Base-by-base conservation (phyloP, 2,888 invertebrate species). In the Calameuta pallipes region DNA sequence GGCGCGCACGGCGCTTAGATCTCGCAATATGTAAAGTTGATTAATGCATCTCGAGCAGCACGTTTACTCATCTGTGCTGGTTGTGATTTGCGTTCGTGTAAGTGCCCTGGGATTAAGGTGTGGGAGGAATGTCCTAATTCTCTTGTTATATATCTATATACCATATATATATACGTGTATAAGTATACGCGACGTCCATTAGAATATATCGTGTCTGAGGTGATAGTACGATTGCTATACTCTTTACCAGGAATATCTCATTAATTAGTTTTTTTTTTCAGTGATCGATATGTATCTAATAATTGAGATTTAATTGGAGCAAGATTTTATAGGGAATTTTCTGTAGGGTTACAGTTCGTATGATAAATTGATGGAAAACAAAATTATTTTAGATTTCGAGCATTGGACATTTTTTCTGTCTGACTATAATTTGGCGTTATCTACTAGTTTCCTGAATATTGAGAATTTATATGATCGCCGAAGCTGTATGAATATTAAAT, bases 21-120 rank as follows among this genome's bases (percentile, higher is more conserved):
- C 11, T n/a, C 35, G 23, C n/a, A 31, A 35, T 37, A 69, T 15
- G 30, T 69, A 76, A 76, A 71, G 37, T 37, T 70, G 76, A 76
- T 76, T 70, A 33, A 76, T 76, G 15, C 76, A 37, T 69, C 76
- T 76, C 71, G 71, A 36, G 23, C n/a, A 11, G 15, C 15, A 1
- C 75, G 6, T 33, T 30, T 33, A 71, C 69, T 70, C 35, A 37
- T 76, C 56, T 56, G 23, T 56, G 23, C 56, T 23, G 56, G 56
- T 23, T 56, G 0, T 9, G 23, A 56, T 56, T 56, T 56, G 56
- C 56, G 23, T 56, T 56, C 2, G 56, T 41, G 1, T 56, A 56
- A 23, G 56, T 56, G 23, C 6, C 9, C 6, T 56, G 15, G 2
- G 56, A 56, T 23, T 56, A 23, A 9, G 56, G 56, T 56, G 56